A percentile compares a stretch with the other conserved stretches of the same genome.
Conservation (phyloP, 1,140 invertebrate genomes). For the Dendrolimus kikuchii region DNA sequence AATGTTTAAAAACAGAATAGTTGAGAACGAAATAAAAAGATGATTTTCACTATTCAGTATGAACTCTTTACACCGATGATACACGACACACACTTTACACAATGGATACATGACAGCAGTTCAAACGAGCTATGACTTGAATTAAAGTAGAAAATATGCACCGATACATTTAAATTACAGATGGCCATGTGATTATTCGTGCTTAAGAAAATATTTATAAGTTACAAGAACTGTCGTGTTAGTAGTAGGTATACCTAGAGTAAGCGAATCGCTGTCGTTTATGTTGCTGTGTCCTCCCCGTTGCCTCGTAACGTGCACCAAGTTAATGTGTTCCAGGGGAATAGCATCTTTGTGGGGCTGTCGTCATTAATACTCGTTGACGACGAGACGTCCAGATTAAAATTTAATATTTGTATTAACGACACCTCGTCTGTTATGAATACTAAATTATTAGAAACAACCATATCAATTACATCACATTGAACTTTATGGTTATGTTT, state of each 20-base stretch:
- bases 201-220: neutral
- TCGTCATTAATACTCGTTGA: conserved; percentile 60
- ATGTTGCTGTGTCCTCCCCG: conserved; percentile 5
- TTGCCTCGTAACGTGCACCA: conserved; percentile 19
- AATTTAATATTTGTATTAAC: conserved; percentile 64
- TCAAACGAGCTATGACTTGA: too few species aligned
- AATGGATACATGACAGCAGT: too few species aligned
- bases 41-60: too few species aligned
- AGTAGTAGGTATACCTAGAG: neutral
- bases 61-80: too few species aligned
- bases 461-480: neutral
- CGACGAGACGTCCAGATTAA: conserved; percentile 54
- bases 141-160: too few species aligned
- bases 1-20: too few species aligned
- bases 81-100: too few species aligned
- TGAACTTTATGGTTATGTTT: too few species aligned
- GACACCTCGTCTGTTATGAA: conserved; percentile 39
- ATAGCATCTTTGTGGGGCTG: conserved; percentile 57
- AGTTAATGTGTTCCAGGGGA: conserved; percentile 61
- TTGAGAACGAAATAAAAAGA: too few species aligned
- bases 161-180: too few species aligned
- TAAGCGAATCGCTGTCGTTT: conserved; percentile 19
- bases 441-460: conserved; percentile 9
- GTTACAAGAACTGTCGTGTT: conserved; percentile 7
- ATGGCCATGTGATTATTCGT: too few species aligned